Base-by-base conservation (phyloP, 2,113 vertebrate genomes). In the Himantopus leucocephalus region DNA sequence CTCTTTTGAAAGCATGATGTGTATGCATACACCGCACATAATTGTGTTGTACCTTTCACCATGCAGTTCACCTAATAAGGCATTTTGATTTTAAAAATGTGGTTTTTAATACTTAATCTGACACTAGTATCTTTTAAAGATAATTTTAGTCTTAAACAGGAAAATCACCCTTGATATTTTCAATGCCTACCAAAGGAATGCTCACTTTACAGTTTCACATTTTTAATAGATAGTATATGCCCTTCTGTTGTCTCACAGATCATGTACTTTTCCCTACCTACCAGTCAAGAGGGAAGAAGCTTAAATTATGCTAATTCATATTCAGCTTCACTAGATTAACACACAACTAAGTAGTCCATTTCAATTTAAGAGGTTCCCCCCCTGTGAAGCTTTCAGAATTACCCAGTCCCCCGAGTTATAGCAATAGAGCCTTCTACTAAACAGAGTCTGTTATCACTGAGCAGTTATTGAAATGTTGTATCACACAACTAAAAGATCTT, bases 21-120 rank as follows among this genome's bases (percentile, higher is more conserved):
- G 5, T 0, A 0, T 1, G 39, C n/a, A 3, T 5, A 24, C 2
- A 24, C 0, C 11, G 32, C 48, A 55, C 4, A 0, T 0, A 14
- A 4, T 15, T 5, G 2, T 1, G 21, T 32, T 9, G 15, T 3
- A 78, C 29, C 67, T 47, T 32, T 47, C 4, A 2, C 16, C 34
- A 12, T 1, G 14, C 35, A 4, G 16, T 2, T 39, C 21, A 22
- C 21, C 26, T 22, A 41, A 24, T 23, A 34, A 6, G 18, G 35
- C 41, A 15, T 34, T 37, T 68, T 23, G 34, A 5, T 53, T 60
- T 63, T 4, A 5, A 26, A 90, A 39, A 18, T 3, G 17, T 4
- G 27, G 3, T 1, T 14, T 27, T 47, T 52, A 3, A 1, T 35
- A n/a, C n/a, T 7, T 68, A 87, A 67, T 24, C 9, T 71, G 50